Evolutionary conservation across 1,140 invertebrate genomes (phyloP).

Genomic region (Zaprionus lachaisei): DNA sequence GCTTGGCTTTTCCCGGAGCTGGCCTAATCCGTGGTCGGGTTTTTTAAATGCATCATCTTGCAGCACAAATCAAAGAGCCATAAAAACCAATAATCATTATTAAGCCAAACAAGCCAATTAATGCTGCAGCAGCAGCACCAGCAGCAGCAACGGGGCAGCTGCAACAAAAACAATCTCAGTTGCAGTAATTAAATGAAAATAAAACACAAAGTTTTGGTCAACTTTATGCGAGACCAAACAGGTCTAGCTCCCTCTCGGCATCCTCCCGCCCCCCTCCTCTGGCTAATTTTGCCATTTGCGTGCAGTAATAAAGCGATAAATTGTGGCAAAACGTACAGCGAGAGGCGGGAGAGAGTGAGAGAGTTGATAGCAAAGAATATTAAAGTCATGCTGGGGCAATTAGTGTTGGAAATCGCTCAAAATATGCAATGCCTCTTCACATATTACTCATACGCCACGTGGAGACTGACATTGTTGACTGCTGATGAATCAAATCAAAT

Average conservation of each 20-base stretch:
- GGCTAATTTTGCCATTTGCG: conserved; percentile 78
- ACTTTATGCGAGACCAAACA: conserved; percentile 51
- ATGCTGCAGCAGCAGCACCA: conserved; percentile 54
- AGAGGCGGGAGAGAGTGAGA: conserved; percentile 22
- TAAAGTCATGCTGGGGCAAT: conserved; percentile 36
- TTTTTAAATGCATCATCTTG: conserved; percentile 78
- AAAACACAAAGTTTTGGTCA: conserved; percentile 77
- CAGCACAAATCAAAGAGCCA: conserved; percentile 77
- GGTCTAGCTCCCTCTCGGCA: conserved; percentile 52
- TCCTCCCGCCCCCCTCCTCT: conserved; percentile 10
- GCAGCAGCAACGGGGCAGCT: conserved; percentile 12
- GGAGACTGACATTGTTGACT: not conserved
- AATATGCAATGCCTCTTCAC: not conserved
- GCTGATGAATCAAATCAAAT: conserved; percentile 22
- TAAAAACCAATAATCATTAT: conserved; percentile 83
- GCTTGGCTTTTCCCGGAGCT: conserved; percentile 55
- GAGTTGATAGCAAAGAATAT: conserved; percentile 33
- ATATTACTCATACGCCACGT: conserved; percentile 39
- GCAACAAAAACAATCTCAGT: conserved; percentile 15
- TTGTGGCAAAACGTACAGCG: conserved; percentile 37
- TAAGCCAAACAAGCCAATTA: conserved; percentile 82
- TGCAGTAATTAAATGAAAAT: conserved; percentile 80
- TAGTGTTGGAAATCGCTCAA: conserved; percentile 29
- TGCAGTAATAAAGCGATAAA: conserved; percentile 72
- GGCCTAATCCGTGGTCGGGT: conserved; percentile 48